Base-by-base conservation (phyloP, 2,113 vertebrate genomes). In the Clarias gariepinus region DNA sequence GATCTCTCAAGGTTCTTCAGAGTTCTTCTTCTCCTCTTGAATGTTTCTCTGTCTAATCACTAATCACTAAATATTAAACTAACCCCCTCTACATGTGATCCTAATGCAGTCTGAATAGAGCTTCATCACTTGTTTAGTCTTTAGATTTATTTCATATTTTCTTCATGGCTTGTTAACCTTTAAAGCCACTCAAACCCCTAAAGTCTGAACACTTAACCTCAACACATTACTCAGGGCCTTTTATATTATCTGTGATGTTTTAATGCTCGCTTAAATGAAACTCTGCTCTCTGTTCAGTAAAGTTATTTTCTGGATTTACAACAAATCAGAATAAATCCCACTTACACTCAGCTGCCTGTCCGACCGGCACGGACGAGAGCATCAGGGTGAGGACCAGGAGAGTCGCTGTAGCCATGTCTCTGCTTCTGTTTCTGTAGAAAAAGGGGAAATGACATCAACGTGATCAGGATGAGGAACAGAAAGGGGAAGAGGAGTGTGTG, bases 341-440 rank as follows among this genome's bases (percentile, higher is more conserved):
- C 33, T 64, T 77, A 86, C 79, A 69, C 0, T 28, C 0, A 57
- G 0, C 2, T 0, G 53, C 25, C 6, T 25, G 57, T 86, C 81
- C 69, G 61, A 61, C n/a, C 71, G 0, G 16, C 12, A 66, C n/a
- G n/a, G 55, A n/a, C 4, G 60, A 74, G n/a, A 55, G 3, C 10
- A 73, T 8, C 53, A 85, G 30, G 18, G 11, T 6, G 53, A 74
- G 3, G 7, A 66, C 30, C 60, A 77, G 36, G 36, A 85, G 28
- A 16, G 21, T n/a, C 18, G 11, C 15, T 53, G 64, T 53, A 87
- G 76, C 33, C 86, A 87, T 87, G 82, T n/a, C 81, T 73, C n/a
- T 16, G 18, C 5, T 6, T 47, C n/a, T 16, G 18, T 21, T 16
- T 18, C 47, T 78, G 74, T 3, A 28, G 0, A 28, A 36, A 28